A percentile compares a stretch with the other conserved stretches of the same genome.
phyloP scores from a whole-genome alignment of 2,888 invertebrate species.

The Calliphora vomitoria region DNA sequence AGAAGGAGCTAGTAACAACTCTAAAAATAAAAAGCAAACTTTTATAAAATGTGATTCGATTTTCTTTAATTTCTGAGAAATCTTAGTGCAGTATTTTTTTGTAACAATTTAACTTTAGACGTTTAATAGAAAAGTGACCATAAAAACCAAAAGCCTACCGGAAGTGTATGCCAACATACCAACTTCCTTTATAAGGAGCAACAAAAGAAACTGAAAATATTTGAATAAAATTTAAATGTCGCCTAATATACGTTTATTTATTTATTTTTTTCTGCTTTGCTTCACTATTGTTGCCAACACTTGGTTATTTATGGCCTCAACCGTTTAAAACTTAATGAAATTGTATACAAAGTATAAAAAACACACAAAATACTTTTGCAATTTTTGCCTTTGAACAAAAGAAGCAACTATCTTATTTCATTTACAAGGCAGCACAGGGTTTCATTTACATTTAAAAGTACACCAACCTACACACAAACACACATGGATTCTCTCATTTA shows the following conservation, averaged over 20 bases:
- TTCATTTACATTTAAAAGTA: slow-evolving; percentile 59
- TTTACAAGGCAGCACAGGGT: slow-evolving; percentile 29
- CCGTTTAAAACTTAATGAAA: slow-evolving; percentile 58
- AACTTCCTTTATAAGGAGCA: slow-evolving; percentile 45
- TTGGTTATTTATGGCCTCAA: slow-evolving; percentile 67
- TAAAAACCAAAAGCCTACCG: slow-evolving; percentile 81
- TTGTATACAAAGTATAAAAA: slow-evolving; percentile 28
- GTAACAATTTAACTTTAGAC: slow-evolving; percentile 32
- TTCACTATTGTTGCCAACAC: slow-evolving; percentile 60
- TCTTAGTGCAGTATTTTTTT: slow-evolving; percentile 24
- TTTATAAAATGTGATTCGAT: slow-evolving; percentile 60
- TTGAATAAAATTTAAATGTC: slow-evolving; percentile 70
- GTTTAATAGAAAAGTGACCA: slow-evolving; percentile 53
- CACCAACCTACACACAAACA: neutral
- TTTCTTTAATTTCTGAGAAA: slow-evolving; percentile 57
- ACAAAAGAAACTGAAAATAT: slow-evolving; percentile 46
- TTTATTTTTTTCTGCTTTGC: slow-evolving; percentile 4
- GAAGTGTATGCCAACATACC: slow-evolving; percentile 76
- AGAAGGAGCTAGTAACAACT: slow-evolving; percentile 23
- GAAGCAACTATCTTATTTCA: slow-evolving; percentile 27
- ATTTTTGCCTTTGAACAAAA: slow-evolving; percentile 32
- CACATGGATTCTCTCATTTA: too few species aligned
- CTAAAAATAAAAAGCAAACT: slow-evolving; percentile 14
- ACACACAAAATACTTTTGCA: slow-evolving; percentile 34
- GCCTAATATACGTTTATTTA: slow-evolving; percentile 4